Conservation (phyloP, 2,888 invertebrate species). For the Drosophila neonasuta region DNA sequence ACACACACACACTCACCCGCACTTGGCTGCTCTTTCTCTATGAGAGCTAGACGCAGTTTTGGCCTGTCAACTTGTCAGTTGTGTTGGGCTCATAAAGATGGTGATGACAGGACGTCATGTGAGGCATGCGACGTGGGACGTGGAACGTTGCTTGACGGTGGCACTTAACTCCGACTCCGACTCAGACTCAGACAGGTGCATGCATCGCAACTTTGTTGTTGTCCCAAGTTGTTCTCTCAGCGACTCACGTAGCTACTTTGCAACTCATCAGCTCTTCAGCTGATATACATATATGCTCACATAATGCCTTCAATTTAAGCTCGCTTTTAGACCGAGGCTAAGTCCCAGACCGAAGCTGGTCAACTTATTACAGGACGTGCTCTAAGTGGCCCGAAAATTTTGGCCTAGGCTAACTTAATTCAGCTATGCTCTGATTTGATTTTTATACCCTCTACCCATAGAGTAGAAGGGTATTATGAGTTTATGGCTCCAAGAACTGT, state of each 20-base stretch:
- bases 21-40: neutral
- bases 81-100: conserved; percentile 56
- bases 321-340: neutral
- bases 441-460: neutral
- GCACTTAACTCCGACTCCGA: conserved; percentile 62
- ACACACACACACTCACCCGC: too few relatives aligned
- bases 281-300: conserved; percentile 28
- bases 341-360: neutral
- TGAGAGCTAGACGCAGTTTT: conserved; percentile 25
- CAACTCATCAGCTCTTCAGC: conserved; percentile 23
- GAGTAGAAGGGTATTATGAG: too few relatives aligned
- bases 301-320: conserved; percentile 39
- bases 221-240: conserved; percentile 40
- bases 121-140: neutral
- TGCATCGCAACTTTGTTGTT: conserved; percentile 58
- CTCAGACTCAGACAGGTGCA: conserved; percentile 67
- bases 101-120: conserved; percentile 48
- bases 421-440: conserved; percentile 3
- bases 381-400: neutral
- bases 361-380: conserved; percentile 6
- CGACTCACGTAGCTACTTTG: conserved; percentile 28
- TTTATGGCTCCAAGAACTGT: too few relatives aligned
- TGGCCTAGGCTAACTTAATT: neutral
- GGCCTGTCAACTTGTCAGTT: conserved; percentile 75
- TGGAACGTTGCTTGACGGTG: neutral